Evolutionary conservation across 2,797 vertebrate species (phyloP).

Genomic region (Pipistrellus pipistrellus): DNA sequence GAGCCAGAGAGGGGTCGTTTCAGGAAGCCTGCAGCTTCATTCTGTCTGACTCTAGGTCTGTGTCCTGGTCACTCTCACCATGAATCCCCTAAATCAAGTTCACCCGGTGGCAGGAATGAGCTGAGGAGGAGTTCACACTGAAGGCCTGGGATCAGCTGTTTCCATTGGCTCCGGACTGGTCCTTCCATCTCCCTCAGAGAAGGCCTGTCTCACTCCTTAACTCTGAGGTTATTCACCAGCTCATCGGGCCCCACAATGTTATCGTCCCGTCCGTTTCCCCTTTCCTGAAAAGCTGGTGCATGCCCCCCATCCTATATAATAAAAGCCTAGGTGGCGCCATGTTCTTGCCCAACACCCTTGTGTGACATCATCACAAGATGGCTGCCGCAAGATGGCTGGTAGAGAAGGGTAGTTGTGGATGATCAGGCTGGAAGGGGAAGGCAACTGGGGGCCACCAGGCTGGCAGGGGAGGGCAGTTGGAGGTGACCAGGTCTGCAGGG

Average conservation of each 20-base stretch:
- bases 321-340: no score
- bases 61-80: neutral
- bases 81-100: neutral
- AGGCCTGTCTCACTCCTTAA: neutral
- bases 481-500: no score
- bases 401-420: no score
- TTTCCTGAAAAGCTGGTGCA: neutral
- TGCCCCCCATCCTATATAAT: neutral
- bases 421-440: no score
- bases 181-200: neutral
- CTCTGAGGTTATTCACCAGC: neutral
- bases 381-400: no score
- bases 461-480: no score
- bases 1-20: neutral
- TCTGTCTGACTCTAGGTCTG: neutral
- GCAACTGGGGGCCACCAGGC: no score
- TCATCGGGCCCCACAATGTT: neutral
- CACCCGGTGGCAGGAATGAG: neutral
- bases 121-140: neutral
- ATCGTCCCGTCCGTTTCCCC: neutral
- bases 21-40: rapidly evolving
- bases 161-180: neutral
- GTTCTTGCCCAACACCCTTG: no score
- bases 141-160: neutral
- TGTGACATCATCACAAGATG: no score